Evolutionary conservation across 2,113 vertebrate genomes (phyloP).

Genomic region (Oreotrochilus melanogaster): DNA sequence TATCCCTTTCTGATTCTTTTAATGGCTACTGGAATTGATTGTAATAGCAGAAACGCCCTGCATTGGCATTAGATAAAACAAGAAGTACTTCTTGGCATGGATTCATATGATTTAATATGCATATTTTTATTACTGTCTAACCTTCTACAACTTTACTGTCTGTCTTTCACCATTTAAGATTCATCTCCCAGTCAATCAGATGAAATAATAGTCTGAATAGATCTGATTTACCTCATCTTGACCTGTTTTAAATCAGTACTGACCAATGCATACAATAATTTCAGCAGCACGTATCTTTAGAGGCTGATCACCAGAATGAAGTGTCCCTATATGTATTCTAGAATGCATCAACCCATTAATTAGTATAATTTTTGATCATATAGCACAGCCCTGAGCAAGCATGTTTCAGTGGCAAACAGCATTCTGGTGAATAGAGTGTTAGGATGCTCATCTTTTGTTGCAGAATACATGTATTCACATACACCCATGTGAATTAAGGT

Average conservation of each 20-base stretch:
- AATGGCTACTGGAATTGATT: conserved; percentile 74
- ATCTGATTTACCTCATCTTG: conserved; percentile 63
- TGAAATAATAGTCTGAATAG: conserved; percentile 68
- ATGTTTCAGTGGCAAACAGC: background rate
- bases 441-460: background rate
- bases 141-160: conserved; percentile 77
- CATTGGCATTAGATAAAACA: conserved; percentile 33
- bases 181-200: conserved; percentile 68
- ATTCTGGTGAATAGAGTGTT: background rate
- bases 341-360: background rate
- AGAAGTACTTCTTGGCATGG: conserved; percentile 65
- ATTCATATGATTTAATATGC: conserved; percentile 77
- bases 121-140: conserved; percentile 77
- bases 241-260: conserved; percentile 63
- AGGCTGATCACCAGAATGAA: background rate
- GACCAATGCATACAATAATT: background rate
- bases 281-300: background rate
- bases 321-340: background rate
- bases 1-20: conserved; percentile 58
- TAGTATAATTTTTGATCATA: background rate
- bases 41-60: conserved; percentile 58
- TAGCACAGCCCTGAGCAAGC: background rate
- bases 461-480: background rate
- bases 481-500: background rate
- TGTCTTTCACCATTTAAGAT: conserved; percentile 78